Evolutionary conservation across 2,888 invertebrate genomes (phyloP), one percentile per base, ranked within the genome.

Genomic region (Corythucha ciliata): DNA sequence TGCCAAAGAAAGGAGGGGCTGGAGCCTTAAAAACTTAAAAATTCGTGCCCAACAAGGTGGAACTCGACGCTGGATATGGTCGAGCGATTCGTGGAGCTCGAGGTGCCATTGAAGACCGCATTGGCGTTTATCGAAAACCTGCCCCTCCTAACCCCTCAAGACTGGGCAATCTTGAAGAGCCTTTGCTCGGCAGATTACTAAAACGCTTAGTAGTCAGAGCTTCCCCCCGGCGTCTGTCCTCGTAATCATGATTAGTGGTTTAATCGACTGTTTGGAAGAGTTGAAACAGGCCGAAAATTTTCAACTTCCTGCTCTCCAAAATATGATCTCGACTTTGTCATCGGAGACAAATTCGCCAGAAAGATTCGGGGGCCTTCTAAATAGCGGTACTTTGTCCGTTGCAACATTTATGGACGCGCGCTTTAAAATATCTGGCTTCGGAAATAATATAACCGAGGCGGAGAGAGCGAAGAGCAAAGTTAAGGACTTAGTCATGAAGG

Each of bases 381-480:
- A 12, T 10, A 45, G 45, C 22, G 21, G 21, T 8, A 45, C 44
- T 14, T 16, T 44, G 16, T 7, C 37, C 8, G 21, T 33, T 7
- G 14, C 10, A 7, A 45, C 45, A 5, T 45, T 45, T 18, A 20
- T 45, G 20, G 45, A 45, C 32, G 32, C 45, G 14, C 14, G 45
- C 8, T 45, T 16, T 14, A 27, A 33, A 20, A 29, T 45, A 12
- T 27, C 27, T n/a, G 33, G 40, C 8, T 58, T 59, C 3, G 44
- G n/a, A n/a, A n/a, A n/a, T n/a, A n/a, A n/a, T n/a, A n/a, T n/a
- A n/a, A n/a, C n/a, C 29, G 47, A 48, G 55, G n/a, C n/a, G n/a
- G n/a, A n/a, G n/a, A n/a, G n/a, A n/a, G n/a, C n/a, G n/a, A n/a
- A n/a, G n/a, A n/a, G n/a, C n/a, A n/a, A n/a, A n/a, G n/a, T n/a